Evolutionary conservation across 2,888 invertebrate genomes (phyloP), one percentile per base, ranked within the genome.

Genomic region (Argyra leucocephala): DNA sequence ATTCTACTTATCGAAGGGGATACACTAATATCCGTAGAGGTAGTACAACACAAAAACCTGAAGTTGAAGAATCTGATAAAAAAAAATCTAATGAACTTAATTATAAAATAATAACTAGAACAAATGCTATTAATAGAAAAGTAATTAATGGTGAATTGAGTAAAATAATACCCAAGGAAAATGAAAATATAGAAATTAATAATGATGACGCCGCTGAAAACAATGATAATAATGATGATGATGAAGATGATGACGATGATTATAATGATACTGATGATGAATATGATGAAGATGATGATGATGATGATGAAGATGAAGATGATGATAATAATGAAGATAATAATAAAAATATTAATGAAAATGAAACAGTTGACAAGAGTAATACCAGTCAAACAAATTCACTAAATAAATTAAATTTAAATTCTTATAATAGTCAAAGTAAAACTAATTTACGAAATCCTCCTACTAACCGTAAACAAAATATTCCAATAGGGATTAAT

Each of bases 121-220:
- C 9, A 2, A 48, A 6, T 6, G 7, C 48, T 12, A 48, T 48
- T 48, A 5, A 48, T 48, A 48, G 48, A 48, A 15, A 18, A 5
- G 70, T 71, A 61, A 67, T 68, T 22, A 71, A 71, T 1, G 69
- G 69, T 57, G 68, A 70, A 21, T 69, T 71, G 10, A 63, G 64
- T n/a, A 63, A 63, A 1, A 26, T 62, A 24, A n/a, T n/a, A n/a
- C n/a, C n/a, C n/a, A n/a, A n/a, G 9, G 26, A 26, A 26, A 12
- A 36, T 22, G 62, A 62, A 22, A 21, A 37, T 3, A 62, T 64
- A 3, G 61, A 57, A 7, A 63, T 65, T 9, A 67, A 67, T 23
- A 63, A 15, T 6, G 36, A 61, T n/a, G 31, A 62, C 61, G 60
- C 67, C 22, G 60, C 6, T 22, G 64, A 64, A 1, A 63, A 6